A percentile compares a stretch with the other conserved stretches of the same genome.
Evolutionary conservation across 2,797 vertebrate species (phyloP).

Genomic region (Mormyrus proboscirostris): DNA sequence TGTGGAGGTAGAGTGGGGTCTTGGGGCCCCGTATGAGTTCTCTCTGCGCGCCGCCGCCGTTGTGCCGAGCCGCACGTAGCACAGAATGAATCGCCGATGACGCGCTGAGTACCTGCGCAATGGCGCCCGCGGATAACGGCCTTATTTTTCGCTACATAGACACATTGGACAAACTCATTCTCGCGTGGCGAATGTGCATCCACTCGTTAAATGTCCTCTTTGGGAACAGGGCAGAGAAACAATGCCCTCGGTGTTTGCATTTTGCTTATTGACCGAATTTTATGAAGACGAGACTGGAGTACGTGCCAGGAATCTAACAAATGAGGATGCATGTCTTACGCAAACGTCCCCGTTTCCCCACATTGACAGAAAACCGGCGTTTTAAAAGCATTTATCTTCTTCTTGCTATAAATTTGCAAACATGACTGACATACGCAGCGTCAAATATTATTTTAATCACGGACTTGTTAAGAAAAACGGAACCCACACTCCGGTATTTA

Average conservation of each 20-base stretch:
- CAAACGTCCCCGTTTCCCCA: not conserved
- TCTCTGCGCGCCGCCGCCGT: not conserved
- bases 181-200: not conserved
- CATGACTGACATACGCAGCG: not conserved
- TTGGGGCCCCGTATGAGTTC: not conserved
- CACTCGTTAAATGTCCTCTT: not conserved
- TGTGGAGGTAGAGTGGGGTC: not conserved
- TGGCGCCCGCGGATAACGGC: not conserved
- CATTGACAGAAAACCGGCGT: not conserved
- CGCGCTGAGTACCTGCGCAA: not conserved
- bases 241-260: not conserved
- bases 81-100: not conserved
- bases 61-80: slow-evolving; percentile 27
- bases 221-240: not conserved
- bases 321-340: not conserved
- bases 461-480: not conserved
- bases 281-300: not conserved
- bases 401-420: not conserved
- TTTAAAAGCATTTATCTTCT: not conserved
- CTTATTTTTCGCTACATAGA: not conserved
- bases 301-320: not conserved
- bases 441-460: not conserved
- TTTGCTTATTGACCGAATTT: not conserved
- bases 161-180: not conserved
- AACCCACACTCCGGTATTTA: not conserved